Conservation (phyloP, 2,797 vertebrate genomes). For the Sebastes paucispinis region DNA sequence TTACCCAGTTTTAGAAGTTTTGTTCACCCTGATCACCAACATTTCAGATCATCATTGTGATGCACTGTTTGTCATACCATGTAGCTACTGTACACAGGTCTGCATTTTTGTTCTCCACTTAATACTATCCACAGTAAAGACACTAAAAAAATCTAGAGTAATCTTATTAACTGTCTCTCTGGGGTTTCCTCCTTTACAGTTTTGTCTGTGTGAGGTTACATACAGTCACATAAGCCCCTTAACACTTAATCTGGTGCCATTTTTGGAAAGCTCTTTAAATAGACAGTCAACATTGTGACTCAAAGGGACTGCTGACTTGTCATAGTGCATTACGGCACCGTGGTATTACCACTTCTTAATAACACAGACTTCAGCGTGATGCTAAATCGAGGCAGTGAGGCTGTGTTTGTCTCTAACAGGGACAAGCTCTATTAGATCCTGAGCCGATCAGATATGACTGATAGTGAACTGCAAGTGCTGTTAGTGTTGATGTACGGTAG, state of each 20-base stretch:
- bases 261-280: conserved; percentile 55
- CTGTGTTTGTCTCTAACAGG: conserved; percentile 1
- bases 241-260: conserved; percentile 63
- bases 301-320: conserved; percentile 15
- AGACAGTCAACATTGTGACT: conserved; percentile 42
- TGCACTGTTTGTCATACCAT: background rate
- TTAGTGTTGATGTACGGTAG: background rate
- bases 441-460: background rate
- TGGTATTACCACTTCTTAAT: conserved; percentile 51
- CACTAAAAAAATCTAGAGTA: background rate
- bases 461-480: background rate
- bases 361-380: conserved; percentile 13
- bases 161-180: conserved; percentile 26
- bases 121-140: background rate
- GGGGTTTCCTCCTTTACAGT: conserved; percentile 2
- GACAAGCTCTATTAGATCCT: conserved; percentile 9
- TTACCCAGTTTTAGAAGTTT: background rate
- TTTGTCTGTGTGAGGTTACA: conserved; percentile 36
- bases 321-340: conserved; percentile 21
- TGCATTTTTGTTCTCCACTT: background rate
- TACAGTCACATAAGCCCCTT: conserved; percentile 65
- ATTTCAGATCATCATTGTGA: background rate
- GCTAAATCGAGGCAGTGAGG: conserved; percentile 24
- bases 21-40: background rate
- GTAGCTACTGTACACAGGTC: background rate